A percentile compares a stretch with the other conserved stretches of the same genome.
These are phyloP conservation scores for Pedetes capensis DNA, from an alignment of 2,113 vertebrate species.

Conservation along the genomic window DNA sequence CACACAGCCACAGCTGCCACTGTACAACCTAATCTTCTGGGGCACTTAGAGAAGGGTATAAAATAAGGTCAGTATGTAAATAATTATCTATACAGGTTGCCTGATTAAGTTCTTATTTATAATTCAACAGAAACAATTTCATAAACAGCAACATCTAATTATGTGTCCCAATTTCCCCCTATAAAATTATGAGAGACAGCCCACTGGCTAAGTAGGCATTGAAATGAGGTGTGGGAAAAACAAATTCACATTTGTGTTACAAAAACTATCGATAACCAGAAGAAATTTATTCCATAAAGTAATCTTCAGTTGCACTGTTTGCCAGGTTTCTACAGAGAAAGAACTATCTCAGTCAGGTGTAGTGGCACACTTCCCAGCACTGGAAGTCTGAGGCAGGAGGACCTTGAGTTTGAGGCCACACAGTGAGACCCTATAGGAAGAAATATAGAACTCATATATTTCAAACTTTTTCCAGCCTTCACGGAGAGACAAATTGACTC, in stretches of 20 bases:
- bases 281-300: conserved; percentile 55
- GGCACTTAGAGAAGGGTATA: conserved; percentile 40
- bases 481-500: background rate
- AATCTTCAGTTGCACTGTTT: conserved; percentile 68
- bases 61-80: conserved; percentile 54
- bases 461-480: conserved; percentile 30
- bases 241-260: conserved; percentile 30
- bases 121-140: conserved; percentile 28
- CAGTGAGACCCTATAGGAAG: background rate
- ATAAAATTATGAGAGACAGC: background rate
- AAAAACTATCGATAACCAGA: conserved; percentile 49
- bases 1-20: background rate
- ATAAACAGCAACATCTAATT: background rate
- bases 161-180: background rate
- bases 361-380: background rate
- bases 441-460: conserved; percentile 10
- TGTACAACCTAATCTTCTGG: background rate
- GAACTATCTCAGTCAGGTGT: background rate
- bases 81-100: conserved; percentile 10
- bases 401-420: background rate
- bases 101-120: conserved; percentile 51
- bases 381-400: background rate
- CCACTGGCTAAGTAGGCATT: background rate
- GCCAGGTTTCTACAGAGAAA: conserved; percentile 51
- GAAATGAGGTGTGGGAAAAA: background rate